Conservation (phyloP, 2,797 vertebrate genomes). For the Microhierax caerulescens region DNA sequence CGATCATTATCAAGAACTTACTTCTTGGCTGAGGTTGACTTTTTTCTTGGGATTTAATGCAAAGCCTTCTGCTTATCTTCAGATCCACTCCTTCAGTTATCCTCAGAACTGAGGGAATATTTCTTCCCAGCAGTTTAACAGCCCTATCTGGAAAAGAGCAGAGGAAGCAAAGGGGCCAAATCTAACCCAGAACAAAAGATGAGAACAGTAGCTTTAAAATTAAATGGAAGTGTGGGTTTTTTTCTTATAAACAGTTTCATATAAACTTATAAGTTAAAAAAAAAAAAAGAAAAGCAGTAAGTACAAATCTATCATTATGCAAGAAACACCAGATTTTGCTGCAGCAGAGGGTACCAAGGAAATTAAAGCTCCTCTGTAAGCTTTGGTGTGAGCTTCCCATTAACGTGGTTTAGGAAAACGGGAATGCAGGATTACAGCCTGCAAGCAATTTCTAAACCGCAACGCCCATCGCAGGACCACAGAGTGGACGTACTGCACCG, state of each 20-base stretch:
- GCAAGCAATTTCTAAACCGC: not conserved
- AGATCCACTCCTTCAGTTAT: not conserved
- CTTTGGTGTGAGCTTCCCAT: not conserved
- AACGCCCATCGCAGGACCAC: fast-evolving
- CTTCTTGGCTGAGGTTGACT: not conserved
- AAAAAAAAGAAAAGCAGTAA: not conserved
- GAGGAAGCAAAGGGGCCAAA: not conserved
- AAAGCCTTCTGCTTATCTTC: constrained; percentile 71
- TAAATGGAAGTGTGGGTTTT: not conserved
- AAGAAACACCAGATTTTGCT: not conserved
- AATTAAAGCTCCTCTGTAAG: not conserved
- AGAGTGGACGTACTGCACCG: too few species aligned
- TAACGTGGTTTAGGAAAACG: fast-evolving
- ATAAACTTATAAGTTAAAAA: not conserved
- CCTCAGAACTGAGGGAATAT: not conserved
- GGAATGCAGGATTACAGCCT: not conserved
- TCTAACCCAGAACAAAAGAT: not conserved
- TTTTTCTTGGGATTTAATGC: constrained; percentile 79
- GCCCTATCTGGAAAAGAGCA: constrained; percentile 51
- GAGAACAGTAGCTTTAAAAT: not conserved
- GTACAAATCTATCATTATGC: not conserved
- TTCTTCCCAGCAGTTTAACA: constrained; percentile 54
- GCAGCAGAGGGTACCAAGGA: not conserved
- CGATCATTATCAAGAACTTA: not conserved
- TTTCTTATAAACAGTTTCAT: not conserved